Base-by-base conservation (phyloP, 2,888 invertebrate species). In the Halocaridina rubra region DNA sequence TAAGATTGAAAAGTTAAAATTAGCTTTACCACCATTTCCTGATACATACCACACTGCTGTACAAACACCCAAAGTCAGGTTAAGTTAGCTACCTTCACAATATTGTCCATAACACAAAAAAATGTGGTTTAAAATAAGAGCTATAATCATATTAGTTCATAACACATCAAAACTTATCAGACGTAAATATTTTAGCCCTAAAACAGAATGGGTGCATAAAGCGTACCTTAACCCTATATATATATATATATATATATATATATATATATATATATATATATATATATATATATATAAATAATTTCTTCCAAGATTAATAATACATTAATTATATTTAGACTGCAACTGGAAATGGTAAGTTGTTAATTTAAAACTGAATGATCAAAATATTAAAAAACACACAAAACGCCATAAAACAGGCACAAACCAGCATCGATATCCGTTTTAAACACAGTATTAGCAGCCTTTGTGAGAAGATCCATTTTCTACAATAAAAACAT, bases 401-500 rank as follows among this genome's bases (percentile, higher is more conserved):
- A 19, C 10, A n/a, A n/a, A n/a, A n/a, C n/a, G n/a, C n/a, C n/a
- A n/a, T n/a, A n/a, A n/a, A n/a, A n/a, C n/a, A 39, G 13, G 13
- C 53, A 53, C 53, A 53, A 39, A 67, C 67, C 80, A 80, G 72
- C 69, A 13, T 74, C 46, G 3, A 33, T n/a, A 10, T 74, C 53
- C 24, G 30, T 22, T 7, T 22, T 79, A 27, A 81, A 78, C 22
- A 86, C 67, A 24, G 86, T 79, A 57, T 78, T 53, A 22, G 86
- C 86, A 53, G 86, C 86, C 39, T 61, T 24, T 16, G 78, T 86
- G 19, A 86, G 78, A 13, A 81, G 30, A 16, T 81, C 75, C 72
- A 86, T 81, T 27, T 46, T 82, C 24, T 85, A 64, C 59, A 77
- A 33, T 46, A 46, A 92, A 96, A 90, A 93, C 94, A 7, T 59